Conservation (phyloP, 2,797 vertebrate species). For the Danio aesculapii region DNA sequence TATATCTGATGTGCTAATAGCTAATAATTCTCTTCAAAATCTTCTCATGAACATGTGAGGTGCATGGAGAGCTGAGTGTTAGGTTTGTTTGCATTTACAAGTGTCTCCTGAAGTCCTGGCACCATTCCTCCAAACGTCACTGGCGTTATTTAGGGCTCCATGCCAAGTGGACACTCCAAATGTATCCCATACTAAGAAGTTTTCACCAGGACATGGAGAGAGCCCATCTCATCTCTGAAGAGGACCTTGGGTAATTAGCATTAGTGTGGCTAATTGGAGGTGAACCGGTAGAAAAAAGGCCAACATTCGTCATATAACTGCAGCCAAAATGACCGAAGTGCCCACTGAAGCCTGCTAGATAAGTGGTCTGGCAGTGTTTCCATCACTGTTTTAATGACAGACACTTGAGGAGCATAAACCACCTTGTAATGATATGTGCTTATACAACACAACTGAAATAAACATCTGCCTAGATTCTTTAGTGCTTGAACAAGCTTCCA, state of each 20-base stretch:
- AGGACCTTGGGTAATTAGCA: slow-evolving; percentile 62
- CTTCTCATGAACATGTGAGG: slow-evolving; percentile 36
- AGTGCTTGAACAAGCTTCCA: not conserved
- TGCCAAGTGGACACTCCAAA: slow-evolving; percentile 46
- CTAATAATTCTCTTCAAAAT: slow-evolving; percentile 6
- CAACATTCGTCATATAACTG: slow-evolving; percentile 17
- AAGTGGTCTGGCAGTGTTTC: slow-evolving; percentile 19
- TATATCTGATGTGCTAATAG: not conserved
- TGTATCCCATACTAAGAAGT: slow-evolving; percentile 40
- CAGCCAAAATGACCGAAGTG: slow-evolving; percentile 39
- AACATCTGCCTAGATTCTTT: not conserved
- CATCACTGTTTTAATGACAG: slow-evolving; percentile 49
- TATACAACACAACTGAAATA: not conserved
- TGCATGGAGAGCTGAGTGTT: not conserved
- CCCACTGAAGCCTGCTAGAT: slow-evolving; percentile 27
- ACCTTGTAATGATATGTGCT: not conserved
- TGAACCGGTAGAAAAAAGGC: slow-evolving; percentile 25
- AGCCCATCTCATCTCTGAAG: slow-evolving; percentile 55
- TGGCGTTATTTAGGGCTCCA: slow-evolving; percentile 25
- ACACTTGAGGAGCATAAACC: slow-evolving; percentile 46
- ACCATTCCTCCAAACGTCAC: slow-evolving; percentile 45
- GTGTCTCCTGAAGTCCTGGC: slow-evolving; percentile 29
- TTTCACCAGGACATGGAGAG: slow-evolving; percentile 46
- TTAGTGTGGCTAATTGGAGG: slow-evolving; percentile 40
- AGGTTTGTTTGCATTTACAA: slow-evolving; percentile 28